phyloP scores from a whole-genome alignment of 2,888 invertebrate species.

The Dorcus parallelipipedus region DNA sequence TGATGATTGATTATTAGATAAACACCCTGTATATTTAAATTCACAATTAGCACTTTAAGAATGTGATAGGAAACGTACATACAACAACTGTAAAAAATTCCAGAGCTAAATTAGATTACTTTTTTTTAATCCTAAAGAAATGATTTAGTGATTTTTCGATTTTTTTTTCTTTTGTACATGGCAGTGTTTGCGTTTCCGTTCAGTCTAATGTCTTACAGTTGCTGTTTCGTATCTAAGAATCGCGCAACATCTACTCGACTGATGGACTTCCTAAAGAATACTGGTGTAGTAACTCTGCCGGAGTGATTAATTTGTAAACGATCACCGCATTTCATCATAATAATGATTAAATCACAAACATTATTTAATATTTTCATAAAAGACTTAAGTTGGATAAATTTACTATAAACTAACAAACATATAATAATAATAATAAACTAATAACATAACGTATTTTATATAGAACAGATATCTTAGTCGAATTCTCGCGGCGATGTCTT shows the following conservation, averaged over 20 bases:
- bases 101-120: not conserved
- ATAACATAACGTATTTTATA: slow-evolving; percentile 46
- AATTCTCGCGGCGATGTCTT: slow-evolving; percentile 1
- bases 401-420: slow-evolving; percentile 50
- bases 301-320: too few species aligned
- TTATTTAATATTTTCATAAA: slow-evolving; percentile 32
- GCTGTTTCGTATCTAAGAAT: too few species aligned
- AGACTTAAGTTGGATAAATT: slow-evolving; percentile 42
- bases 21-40: too few species aligned
- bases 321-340: too few species aligned
- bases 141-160: not conserved
- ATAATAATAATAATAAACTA: slow-evolving; percentile 43
- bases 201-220: too few species aligned
- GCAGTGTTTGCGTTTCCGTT: too few species aligned
- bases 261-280: too few species aligned
- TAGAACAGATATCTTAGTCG: slow-evolving; percentile 32
- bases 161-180: not conserved
- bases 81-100: not conserved
- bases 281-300: too few species aligned
- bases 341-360: slow-evolving; percentile 38
- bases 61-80: too few species aligned
- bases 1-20: too few species aligned
- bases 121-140: not conserved
- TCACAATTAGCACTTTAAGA: too few species aligned
- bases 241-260: too few species aligned